A percentile compares a stretch with the other conserved stretches of the same genome.
phyloP scores from a whole-genome alignment of 2,113 vertebrate species.

The Barnardius zonarius region DNA sequence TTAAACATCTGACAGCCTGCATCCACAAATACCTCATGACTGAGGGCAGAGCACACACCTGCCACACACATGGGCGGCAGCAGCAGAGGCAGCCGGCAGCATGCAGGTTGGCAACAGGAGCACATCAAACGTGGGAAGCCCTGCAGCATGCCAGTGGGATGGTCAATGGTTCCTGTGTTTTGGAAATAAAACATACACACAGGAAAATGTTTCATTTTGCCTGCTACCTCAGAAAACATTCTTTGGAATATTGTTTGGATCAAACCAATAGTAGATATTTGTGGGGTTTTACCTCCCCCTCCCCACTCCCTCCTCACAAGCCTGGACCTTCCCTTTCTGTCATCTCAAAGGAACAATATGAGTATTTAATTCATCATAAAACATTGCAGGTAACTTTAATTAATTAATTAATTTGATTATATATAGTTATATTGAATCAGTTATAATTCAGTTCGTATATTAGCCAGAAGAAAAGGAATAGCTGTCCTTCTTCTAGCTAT shows the following conservation, averaged over 20 bases:
- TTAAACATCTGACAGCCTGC: not conserved
- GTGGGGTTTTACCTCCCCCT: not conserved
- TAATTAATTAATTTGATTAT: not conserved
- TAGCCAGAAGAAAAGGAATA: not conserved
- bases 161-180: not conserved
- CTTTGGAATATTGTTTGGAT: not conserved
- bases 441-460: not conserved
- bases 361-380: not conserved
- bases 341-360: not conserved
- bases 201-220: not conserved
- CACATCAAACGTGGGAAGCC: fast-evolving
- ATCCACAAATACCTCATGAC: not conserved
- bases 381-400: not conserved
- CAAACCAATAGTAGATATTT: not conserved
- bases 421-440: not conserved
- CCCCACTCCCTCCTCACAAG: not conserved
- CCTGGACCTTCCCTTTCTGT: not conserved
- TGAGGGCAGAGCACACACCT: fast-evolving
- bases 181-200: not conserved
- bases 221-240: not conserved
- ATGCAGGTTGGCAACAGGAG: not conserved
- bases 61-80: no score
- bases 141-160: no score
- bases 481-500: not conserved
- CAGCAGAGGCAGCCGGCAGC: not conserved